Conservation (phyloP, 2,888 invertebrate genomes). For the Notodonta dromedarius region DNA sequence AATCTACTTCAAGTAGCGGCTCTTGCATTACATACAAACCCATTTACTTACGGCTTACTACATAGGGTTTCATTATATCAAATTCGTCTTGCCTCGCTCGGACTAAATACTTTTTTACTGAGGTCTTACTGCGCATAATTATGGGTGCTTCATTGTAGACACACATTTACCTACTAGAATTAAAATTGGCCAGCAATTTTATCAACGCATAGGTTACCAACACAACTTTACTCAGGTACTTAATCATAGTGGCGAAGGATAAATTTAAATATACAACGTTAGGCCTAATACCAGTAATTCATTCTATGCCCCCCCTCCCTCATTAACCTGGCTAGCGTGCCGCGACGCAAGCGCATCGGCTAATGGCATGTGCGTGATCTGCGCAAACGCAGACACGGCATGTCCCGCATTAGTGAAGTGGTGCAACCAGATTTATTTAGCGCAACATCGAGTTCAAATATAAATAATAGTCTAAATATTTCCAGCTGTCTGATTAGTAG, state of each 20-base stretch:
- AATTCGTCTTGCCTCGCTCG: too few species aligned
- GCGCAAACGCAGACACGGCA: conserved; percentile 18
- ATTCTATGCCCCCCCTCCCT: conserved; percentile 18
- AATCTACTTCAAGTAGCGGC: too few species aligned
- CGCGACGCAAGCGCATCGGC: conserved; percentile 29
- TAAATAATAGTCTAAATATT: neutral
- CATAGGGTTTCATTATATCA: too few species aligned
- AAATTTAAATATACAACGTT: conserved; percentile 24
- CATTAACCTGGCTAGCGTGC: conserved; percentile 29
- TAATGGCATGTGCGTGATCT: conserved; percentile 16
- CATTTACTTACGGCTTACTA: too few species aligned
- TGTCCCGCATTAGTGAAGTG: conserved; percentile 2
- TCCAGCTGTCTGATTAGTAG: too few species aligned
- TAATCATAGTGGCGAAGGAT: conserved; percentile 27
- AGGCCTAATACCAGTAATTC: conserved; percentile 32
- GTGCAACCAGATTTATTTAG: neutral
- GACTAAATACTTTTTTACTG: too few species aligned
- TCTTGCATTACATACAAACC: too few species aligned
- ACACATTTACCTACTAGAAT: too few species aligned
- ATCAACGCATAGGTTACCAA: neutral
- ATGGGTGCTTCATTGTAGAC: too few species aligned
- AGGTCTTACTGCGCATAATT: too few species aligned
- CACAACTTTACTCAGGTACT: neutral
- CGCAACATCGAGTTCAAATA: neutral
- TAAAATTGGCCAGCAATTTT: too few species aligned